Evolutionary conservation across 2,888 invertebrate species (phyloP), one percentile per base, ranked within the genome.

Genomic region (Eremobia ochroleuca): DNA sequence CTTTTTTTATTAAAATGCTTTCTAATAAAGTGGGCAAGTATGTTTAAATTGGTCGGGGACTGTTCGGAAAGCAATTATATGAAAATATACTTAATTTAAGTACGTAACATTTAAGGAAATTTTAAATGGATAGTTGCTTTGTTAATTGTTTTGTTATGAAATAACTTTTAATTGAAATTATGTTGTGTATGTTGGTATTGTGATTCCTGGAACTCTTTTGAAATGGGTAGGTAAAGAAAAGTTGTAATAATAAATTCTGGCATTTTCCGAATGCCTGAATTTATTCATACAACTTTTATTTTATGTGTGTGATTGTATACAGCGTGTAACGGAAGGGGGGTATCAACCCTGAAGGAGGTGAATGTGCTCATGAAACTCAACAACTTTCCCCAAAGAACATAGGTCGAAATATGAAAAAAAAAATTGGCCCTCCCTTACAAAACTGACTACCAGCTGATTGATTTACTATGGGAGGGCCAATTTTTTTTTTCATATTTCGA

Each of bases 11-110:
- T 83, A 49, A 62, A 52, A 79, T 55, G 67, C 28, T 71, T 77
- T 87, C 77, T 86, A 87, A 85, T 85, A 64, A 78, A 72, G 64
- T 52, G 61, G 62, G 59, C 67, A 72, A 49, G 65, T 52, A 59
- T 82, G 52, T 82, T 74, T 82, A 82, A 85, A 78, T 86, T 85
- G 46, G 52, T 65, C 64, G 34, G 37, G n/a, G 28, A 72, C 34
- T 58, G 71, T 82, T 82, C 11, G 83, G 59, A 73, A 78, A 86
- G 79, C 68, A 86, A 86, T 75, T 83, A 64, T 73, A 55, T n/a
- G 25, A 55, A 49, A 49, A 49, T 49, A 49, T 49, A 72, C 11
- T 77, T 74, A 58, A 82, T 82, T 73, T 64, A 72, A 59, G 55
- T 81, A 72, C 64, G 55, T 81, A 59, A 69, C 52, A 37, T 62